Evolutionary conservation across 2,888 invertebrate genomes (phyloP).

Genomic region (Sericinus montela): DNA sequence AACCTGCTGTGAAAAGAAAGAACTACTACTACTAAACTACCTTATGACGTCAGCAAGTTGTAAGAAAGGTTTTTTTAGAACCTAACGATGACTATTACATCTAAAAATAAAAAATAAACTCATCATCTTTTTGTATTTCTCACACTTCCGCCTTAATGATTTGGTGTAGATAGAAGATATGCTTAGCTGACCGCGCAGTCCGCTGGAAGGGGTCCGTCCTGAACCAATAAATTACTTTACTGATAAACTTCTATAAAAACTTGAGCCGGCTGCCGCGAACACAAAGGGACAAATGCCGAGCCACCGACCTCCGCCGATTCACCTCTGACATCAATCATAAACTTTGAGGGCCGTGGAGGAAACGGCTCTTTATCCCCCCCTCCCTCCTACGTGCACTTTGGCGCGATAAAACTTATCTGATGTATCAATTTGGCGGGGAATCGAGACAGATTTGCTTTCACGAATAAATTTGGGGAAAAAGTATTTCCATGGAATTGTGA

Average conservation of each 20-base stretch:
- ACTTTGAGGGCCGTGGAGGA: neutral
- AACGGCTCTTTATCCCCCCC: neutral
- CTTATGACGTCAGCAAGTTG: too few species aligned
- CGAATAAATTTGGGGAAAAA: too few species aligned
- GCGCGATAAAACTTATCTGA: constrained; percentile 4
- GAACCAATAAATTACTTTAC: constrained; percentile 1
- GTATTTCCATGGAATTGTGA: too few species aligned
- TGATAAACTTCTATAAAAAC: constrained; percentile 6
- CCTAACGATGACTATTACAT: too few species aligned
- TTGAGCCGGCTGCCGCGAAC: neutral
- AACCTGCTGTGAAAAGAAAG: too few species aligned
- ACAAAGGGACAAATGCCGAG: constrained; percentile 2
- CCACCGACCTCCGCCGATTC: neutral
- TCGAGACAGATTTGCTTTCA: neutral
- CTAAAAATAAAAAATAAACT: too few species aligned
- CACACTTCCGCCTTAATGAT: too few species aligned
- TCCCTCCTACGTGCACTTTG: neutral
- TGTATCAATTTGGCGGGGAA: constrained; percentile 10
- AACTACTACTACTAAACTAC: too few species aligned
- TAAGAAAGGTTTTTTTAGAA: too few species aligned
- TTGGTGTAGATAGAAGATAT: too few species aligned
- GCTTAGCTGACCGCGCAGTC: too few species aligned
- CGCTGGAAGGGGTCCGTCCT: neutral
- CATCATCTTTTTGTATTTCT: too few species aligned
- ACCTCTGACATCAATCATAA: constrained; percentile 18